Evolutionary conservation across 2,888 invertebrate species (phyloP), one percentile per base, ranked within the genome.

Genomic region (Hedya salicella): DNA sequence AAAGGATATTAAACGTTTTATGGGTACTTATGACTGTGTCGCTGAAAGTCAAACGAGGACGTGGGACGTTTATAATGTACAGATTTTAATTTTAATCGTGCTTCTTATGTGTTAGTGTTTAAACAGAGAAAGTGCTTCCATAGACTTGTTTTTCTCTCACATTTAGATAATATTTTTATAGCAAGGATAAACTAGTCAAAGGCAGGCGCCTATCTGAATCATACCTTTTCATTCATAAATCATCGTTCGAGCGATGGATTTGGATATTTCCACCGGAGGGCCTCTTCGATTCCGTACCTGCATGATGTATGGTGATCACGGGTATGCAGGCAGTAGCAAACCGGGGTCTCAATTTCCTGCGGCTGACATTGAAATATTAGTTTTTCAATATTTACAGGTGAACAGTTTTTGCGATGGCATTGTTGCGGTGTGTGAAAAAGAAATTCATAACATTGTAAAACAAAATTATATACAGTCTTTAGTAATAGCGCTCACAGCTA

Each of bases 1-100:
- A 25, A 48, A 56, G 48, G 63, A 63, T 63, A 63, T 63, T 56
- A 63, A 56, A 63, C 48, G 40, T 63, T 56, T 54, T 63, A 56
- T 48, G 49, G 14, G 63, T 40, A 63, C 63, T 49, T 63, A 48
- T 48, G 48, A 48, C 39, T 54, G 46, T 46, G 19, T 48, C 16
- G 59, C 19, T 46, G 21, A 40, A 54, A 36, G 36, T 36, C 39
- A 11, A 39, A 57, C 32, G 54, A 25, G 40, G 25, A 40, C 40
- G 53, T 32, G 53, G 36, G 1, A 11, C 9, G 36, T 13, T 36
- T 36, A 36, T 36, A 11, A 11, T 36, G 9, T 36, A 36, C 1
- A 36, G 36, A 36, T 36, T 36, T 36, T 36, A 36, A 36, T 36
- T 36, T 36, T 9, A 36, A 6, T 6, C 6, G 1, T 5, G 25